These are phyloP conservation scores for Hippocampus abdominalis DNA, from an alignment of 2,113 vertebrate genomes.

Conservation along the genomic window DNA sequence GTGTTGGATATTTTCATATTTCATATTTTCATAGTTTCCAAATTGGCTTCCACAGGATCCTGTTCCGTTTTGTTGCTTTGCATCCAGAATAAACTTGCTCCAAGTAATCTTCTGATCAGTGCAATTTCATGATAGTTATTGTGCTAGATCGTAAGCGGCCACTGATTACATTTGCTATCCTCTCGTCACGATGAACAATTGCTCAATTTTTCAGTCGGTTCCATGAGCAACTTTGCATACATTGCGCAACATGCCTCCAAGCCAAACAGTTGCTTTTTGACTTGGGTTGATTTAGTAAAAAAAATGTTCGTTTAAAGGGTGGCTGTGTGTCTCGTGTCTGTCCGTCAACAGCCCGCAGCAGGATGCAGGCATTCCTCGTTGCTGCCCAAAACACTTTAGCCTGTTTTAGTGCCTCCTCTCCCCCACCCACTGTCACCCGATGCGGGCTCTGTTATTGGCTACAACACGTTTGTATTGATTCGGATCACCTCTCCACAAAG, in stretches of 20 bases:
- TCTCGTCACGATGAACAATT: neutral
- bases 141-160: neutral
- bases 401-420: constrained; percentile 40
- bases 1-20: neutral
- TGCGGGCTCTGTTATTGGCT: constrained; percentile 43
- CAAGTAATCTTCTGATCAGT: neutral
- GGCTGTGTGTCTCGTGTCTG: constrained; percentile 30
- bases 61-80: neutral
- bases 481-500: constrained; percentile 50
- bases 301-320: constrained; percentile 30
- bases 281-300: constrained; percentile 24
- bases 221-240: constrained; percentile 5
- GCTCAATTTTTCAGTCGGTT: neutral
- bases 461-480: constrained; percentile 50
- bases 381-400: constrained; percentile 44
- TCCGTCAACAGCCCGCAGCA: constrained; percentile 35
- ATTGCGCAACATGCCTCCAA: constrained; percentile 13
- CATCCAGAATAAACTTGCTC: too few species aligned
- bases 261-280: constrained; percentile 30
- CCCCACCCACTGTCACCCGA: constrained; percentile 42
- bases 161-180: too few species aligned
- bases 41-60: neutral
- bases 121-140: neutral
- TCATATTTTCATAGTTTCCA: neutral
- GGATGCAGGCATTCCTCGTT: constrained; percentile 47